phyloP scores from a whole-genome alignment of 1,140 invertebrate genomes.

The Aphidius ervi region DNA sequence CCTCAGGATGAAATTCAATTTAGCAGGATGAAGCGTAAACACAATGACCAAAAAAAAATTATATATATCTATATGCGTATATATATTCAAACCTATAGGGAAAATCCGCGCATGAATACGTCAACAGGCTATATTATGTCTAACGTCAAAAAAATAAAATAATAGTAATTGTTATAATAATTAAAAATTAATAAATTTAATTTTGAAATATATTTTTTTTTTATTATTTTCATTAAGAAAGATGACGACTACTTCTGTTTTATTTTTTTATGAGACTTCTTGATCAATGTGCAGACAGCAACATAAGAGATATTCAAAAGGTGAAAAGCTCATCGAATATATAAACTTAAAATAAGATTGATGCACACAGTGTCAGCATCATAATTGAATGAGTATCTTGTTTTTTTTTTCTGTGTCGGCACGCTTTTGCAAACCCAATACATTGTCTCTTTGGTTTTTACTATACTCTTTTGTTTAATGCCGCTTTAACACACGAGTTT shows the following conservation, averaged over 20 bases:
- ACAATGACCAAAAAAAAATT: constrained; percentile 39
- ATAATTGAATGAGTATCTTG: constrained; percentile 49
- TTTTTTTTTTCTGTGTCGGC: constrained; percentile 36
- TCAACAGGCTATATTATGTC: too few species aligned
- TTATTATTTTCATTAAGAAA: too few species aligned
- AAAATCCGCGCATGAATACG: too few species aligned
- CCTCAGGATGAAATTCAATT: constrained; percentile 47
- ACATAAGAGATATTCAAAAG: not conserved
- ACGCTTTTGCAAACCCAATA: constrained; percentile 23
- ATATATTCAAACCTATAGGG: too few species aligned
- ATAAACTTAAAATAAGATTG: constrained; percentile 36
- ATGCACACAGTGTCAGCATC: constrained; percentile 45
- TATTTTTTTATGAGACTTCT: constrained; percentile 13
- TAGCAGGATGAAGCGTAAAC: constrained; percentile 47
- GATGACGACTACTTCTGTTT: not conserved
- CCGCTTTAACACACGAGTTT: constrained; percentile 33
- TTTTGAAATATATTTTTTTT: too few species aligned
- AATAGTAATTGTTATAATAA: too few species aligned
- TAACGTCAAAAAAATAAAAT: too few species aligned
- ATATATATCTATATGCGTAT: constrained; percentile 15
- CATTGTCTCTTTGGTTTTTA: constrained; percentile 38
- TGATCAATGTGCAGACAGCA: constrained; percentile 10
- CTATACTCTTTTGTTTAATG: constrained; percentile 37
- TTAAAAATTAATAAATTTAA: too few species aligned
- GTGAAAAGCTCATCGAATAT: constrained; percentile 13